Base-by-base conservation (phyloP, 2,797 vertebrate genomes). In the Euthynnus affinis region DNA sequence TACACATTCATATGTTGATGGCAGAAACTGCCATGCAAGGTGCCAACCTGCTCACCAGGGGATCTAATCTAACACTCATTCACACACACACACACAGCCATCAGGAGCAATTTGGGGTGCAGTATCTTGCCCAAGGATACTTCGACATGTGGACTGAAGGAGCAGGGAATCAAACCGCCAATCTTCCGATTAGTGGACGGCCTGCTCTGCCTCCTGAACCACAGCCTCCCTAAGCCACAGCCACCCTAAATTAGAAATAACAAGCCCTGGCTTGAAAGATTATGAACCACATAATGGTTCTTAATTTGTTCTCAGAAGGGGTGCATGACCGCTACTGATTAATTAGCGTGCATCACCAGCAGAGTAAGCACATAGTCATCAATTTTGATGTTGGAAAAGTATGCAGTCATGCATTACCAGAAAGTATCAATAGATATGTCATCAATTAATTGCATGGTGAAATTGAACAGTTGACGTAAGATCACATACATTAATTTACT, bases 271-370 rank as follows among this genome's bases (percentile, higher is more conserved):
- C 57, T 66, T 75, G 68, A 74, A 75, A 76, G 34, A 86, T 80
- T 74, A 73, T 75, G 57, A 75, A 82, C 74, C 56, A 77, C 63
- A 78, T 88, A 84, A 91, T 89, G 78, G 62, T 81, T 83, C 74
- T 80, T 87, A 86, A 87, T 91, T 87, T 73, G 66, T 71, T 81
- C 60, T 82, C 49, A 62, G 65, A 72, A 72, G 3, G 71, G 71
- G 77, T 63, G 83, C 78, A 67, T 75, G 57, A 75, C 81, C 64
- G 57, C 71, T 5, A 18, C 76, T 65, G 78, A 87, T 71, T 81
- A 78, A 84, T 87, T 13, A 75, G 29, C 20, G 61, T 53, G 56
- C 65, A 60, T 76, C 80, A 87, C 77, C 81, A 79, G 80, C 82
- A 67, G 58, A 75, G 62, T 32, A 82, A 86, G 74, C 78, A 62